A percentile compares a stretch with the other conserved stretches of the same genome.
Conservation (phyloP, 2,888 invertebrate genomes). For the Apotomis turbidana region DNA sequence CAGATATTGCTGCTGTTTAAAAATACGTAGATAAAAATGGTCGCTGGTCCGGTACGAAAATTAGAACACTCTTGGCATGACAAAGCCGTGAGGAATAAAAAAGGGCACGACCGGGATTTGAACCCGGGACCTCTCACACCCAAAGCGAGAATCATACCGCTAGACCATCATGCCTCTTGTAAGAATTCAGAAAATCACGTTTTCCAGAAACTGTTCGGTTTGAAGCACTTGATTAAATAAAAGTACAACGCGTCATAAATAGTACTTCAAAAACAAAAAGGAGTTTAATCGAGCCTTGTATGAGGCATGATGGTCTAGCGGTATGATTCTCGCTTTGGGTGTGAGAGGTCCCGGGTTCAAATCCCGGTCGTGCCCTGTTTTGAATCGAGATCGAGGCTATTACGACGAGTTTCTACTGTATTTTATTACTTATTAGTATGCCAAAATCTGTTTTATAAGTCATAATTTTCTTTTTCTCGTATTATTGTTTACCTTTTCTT, state of each 20-base stretch:
- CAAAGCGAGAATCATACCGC: constrained; percentile 75
- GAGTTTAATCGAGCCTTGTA: neutral
- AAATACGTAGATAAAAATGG: no score
- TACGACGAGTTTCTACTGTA: no score
- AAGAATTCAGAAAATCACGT: neutral
- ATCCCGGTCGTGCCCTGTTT: constrained; percentile 50
- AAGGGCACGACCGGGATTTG: constrained; percentile 47
- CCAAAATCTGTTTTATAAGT: no score
- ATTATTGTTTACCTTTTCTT: no score
- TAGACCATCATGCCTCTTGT: constrained; percentile 69
- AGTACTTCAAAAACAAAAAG: neutral
- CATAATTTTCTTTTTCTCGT: no score
- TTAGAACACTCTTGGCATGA: no score
- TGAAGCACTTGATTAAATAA: neutral
- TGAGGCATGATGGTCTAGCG: constrained; percentile 72
- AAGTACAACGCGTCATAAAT: neutral
- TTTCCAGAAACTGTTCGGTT: neutral
- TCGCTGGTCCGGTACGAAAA: no score
- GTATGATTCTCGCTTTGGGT: constrained; percentile 76
- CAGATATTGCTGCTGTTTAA: no score
- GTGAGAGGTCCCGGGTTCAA: constrained; percentile 56
- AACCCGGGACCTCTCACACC: constrained; percentile 61
- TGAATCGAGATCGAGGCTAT: neutral
- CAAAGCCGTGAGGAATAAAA: neutral
- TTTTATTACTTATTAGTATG: no score